Percentiles rank a stretch among this genome's conserved stretches.
Evolutionary conservation across 2,113 vertebrate species (phyloP).

Genomic region (Pachyramphus minor): DNA sequence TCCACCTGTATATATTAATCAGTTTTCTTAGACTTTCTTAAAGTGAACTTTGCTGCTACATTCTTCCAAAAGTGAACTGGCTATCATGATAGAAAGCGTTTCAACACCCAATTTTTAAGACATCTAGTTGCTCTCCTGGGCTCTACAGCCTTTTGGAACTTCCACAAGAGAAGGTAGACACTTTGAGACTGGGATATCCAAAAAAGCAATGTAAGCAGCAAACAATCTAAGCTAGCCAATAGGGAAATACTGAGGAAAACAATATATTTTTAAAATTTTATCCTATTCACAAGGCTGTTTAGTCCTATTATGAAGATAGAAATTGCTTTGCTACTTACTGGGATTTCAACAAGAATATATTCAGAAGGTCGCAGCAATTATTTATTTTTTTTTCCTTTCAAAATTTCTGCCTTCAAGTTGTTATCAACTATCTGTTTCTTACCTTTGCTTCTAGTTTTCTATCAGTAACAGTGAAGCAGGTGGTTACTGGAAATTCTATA

Average conservation of each 20-base stretch:
- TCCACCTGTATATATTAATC: background rate
- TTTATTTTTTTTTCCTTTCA: background rate
- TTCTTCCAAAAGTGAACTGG: background rate
- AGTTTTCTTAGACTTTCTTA: background rate
- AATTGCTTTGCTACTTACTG: background rate
- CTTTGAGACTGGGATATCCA: background rate
- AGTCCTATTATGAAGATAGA: background rate
- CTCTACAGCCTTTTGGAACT: background rate
- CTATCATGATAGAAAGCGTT: background rate
- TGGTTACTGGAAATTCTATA: background rate
- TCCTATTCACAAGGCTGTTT: background rate
- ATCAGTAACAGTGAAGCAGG: background rate
- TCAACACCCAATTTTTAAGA: background rate
- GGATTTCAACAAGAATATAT: background rate
- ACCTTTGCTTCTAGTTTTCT: background rate
- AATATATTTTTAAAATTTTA: background rate
- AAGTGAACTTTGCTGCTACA: background rate
- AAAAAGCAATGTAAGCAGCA: background rate
- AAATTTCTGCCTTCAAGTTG: background rate
- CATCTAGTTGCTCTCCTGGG: background rate
- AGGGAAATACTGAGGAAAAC: background rate
- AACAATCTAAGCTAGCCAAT: background rate
- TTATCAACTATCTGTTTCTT: background rate
- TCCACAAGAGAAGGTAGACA: background rate
- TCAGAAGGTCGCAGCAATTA: background rate